Conservation (phyloP, 2,113 vertebrate species). For the Silurus glanis region DNA sequence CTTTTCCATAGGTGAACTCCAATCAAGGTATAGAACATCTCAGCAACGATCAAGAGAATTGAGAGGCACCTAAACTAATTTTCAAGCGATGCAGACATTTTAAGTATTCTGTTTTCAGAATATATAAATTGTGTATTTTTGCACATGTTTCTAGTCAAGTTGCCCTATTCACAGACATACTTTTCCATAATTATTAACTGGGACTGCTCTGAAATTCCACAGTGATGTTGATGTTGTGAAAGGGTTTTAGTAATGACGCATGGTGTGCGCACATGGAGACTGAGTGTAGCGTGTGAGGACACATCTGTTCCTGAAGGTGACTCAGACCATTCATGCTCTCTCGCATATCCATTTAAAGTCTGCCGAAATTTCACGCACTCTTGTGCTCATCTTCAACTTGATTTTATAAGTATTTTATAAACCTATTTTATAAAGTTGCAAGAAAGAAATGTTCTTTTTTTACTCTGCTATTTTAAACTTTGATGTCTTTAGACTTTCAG, state of each 20-base stretch:
- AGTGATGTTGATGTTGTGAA: conserved; percentile 31
- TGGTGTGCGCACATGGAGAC: conserved; percentile 24
- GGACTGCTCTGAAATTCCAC: conserved; percentile 28
- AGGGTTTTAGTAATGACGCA: conserved; percentile 40
- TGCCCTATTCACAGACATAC: conserved; percentile 4
- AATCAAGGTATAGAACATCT: no score
- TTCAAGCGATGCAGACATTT: no score
- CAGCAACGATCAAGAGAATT: no score
- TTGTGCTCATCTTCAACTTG: not conserved
- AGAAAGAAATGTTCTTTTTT: not conserved
- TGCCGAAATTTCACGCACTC: conserved; percentile 1
- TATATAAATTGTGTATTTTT: not conserved
- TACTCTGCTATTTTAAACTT: not conserved
- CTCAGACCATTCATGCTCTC: conserved; percentile 43
- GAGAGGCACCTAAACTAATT: no score
- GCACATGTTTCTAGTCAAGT: not conserved
- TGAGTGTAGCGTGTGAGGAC: conserved; percentile 49
- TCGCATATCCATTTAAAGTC: conserved; percentile 36
- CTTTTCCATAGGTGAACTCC: no score
- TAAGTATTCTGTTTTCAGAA: no score
- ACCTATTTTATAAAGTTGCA: not conserved
- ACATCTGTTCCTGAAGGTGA: conserved; percentile 52
- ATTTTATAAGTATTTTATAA: conserved; percentile 7
- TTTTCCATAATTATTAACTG: conserved; percentile 35
- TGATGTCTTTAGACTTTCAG: not conserved